Evolutionary conservation across 2,888 invertebrate species (phyloP).

Genomic region (Apoda limacodes): DNA sequence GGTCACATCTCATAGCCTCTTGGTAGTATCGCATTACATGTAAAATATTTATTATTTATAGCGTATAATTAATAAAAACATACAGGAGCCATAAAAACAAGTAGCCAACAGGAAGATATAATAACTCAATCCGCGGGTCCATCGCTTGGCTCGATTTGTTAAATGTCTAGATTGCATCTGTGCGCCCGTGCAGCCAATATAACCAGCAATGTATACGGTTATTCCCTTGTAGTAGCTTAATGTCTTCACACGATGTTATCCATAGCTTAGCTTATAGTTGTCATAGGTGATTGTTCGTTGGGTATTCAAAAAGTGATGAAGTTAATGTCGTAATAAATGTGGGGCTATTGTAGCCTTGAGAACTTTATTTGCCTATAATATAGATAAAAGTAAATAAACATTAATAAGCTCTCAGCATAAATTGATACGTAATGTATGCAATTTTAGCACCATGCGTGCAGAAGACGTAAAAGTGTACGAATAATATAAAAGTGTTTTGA

Average conservation of each 20-base stretch:
- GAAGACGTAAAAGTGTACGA: too few species aligned
- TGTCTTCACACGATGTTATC: conserved; percentile 54
- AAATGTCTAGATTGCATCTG: conserved; percentile 62
- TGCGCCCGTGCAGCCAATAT: conserved; percentile 32
- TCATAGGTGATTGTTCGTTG: too few species aligned
- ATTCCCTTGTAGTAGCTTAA: conserved; percentile 47
- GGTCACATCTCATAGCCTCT: conserved; percentile 47
- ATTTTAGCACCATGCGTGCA: too few species aligned
- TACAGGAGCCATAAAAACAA: conserved; percentile 64
- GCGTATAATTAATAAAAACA: conserved; percentile 67
- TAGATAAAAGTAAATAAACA: too few species aligned
- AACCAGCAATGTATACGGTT: conserved; percentile 38
- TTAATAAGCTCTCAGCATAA: too few species aligned
- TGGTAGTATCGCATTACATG: conserved; percentile 59
- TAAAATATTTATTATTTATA: conserved; percentile 69
- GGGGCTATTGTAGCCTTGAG: too few species aligned
- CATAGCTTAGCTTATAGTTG: conserved; percentile 24
- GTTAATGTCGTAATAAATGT: too few species aligned
- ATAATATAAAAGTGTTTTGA: too few species aligned
- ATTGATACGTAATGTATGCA: too few species aligned
- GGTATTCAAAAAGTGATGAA: too few species aligned
- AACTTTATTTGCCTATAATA: too few species aligned
- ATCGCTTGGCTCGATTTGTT: conserved; percentile 58
- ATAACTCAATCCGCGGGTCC: conserved; percentile 66
- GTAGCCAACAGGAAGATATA: conserved; percentile 67